Evolutionary conservation across 2,113 vertebrate genomes (phyloP).

Genomic region (Siniperca chuatsi): DNA sequence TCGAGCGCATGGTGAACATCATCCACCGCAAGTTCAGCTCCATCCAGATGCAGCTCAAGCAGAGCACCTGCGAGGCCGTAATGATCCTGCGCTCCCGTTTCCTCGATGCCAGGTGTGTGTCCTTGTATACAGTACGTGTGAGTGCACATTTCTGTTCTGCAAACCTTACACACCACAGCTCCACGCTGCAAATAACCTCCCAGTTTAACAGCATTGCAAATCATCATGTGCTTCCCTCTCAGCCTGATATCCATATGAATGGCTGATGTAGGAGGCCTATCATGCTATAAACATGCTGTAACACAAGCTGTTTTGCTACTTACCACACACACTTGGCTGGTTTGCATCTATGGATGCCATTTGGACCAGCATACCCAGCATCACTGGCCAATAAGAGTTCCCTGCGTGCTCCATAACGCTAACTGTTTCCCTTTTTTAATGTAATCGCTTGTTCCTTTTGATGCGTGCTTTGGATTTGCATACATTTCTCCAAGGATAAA

Average conservation of each 20-base stretch:
- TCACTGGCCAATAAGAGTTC: conserved; percentile 57
- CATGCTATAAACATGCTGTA: conserved; percentile 47
- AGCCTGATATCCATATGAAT: conserved; percentile 67
- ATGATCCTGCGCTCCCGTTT: conserved; percentile 99
- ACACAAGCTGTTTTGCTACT: conserved; percentile 43
- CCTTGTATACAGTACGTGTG: neutral
- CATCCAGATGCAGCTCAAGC: conserved; percentile 99
- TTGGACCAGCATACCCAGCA: conserved; percentile 53
- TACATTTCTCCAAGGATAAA: conserved; percentile 85
- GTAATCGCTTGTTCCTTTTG: conserved; percentile 85
- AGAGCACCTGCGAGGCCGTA: conserved; percentile 98
- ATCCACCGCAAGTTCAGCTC: conserved; percentile 99
- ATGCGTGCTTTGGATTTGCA: conserved; percentile 83
- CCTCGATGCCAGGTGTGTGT: conserved; percentile 93
- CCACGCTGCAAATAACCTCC: conserved; percentile 24
- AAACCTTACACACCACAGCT: neutral
- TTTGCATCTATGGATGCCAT: conserved; percentile 53
- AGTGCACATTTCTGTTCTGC: neutral
- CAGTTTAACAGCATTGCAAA: conserved; percentile 34
- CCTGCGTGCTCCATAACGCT: conserved; percentile 45
- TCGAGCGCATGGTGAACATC: conserved; percentile 98
- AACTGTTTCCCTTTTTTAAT: conserved; percentile 77
- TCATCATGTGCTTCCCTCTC: conserved; percentile 35
- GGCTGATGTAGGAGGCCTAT: conserved; percentile 61
- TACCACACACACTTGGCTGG: conserved; percentile 39